Conservation (phyloP, 2,797 vertebrate genomes). For the Limosa lapponica region DNA sequence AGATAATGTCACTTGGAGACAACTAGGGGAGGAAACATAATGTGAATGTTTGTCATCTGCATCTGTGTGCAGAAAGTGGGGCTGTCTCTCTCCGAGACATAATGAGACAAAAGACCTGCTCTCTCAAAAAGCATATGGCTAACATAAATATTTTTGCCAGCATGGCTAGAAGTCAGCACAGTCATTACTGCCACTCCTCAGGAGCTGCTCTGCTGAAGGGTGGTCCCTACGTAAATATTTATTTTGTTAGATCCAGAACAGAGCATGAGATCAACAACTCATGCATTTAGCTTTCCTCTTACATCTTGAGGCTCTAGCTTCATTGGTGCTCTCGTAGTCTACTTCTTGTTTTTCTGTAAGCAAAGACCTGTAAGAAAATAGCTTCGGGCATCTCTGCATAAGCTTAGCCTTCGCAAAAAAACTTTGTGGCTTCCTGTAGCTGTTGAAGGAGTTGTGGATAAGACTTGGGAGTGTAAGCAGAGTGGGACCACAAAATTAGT, state of each 20-base stretch:
- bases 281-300: background rate
- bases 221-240: conserved; percentile 78
- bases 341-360: background rate
- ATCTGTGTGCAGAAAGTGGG: background rate
- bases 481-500: background rate
- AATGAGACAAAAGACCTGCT: background rate
- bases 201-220: conserved; percentile 48
- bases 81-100: background rate
- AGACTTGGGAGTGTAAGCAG: background rate
- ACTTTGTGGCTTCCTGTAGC: background rate
- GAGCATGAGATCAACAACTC: conserved; percentile 50
- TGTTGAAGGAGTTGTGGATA: background rate
- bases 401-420: background rate
- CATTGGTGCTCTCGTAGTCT: background rate
- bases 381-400: background rate
- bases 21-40: background rate
- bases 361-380: background rate
- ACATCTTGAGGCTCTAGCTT: background rate
- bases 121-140: conserved; percentile 1
- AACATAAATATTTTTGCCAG: conserved; percentile 69
- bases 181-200: conserved; percentile 55
- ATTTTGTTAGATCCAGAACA: conserved; percentile 43
- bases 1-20: background rate
- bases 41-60: conserved; percentile 33
- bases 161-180: background rate